phyloP scores from a whole-genome alignment of 2,113 vertebrate species.

The Siniperca knerii region DNA sequence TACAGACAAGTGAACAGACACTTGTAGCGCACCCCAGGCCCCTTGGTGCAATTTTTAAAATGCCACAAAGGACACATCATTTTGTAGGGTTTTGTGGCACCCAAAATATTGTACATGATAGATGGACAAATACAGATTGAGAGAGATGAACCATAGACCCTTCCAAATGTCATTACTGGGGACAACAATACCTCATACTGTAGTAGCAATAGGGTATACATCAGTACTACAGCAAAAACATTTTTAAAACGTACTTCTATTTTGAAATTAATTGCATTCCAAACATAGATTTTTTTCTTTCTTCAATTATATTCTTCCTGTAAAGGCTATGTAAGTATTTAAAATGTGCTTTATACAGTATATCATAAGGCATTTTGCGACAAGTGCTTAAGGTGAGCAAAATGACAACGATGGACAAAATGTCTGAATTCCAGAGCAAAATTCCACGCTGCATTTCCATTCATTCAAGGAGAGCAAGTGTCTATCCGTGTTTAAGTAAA shows the following conservation, averaged over 20 bases:
- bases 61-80: not conserved
- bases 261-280: not conserved
- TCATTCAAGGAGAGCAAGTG: constrained; percentile 57
- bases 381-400: constrained; percentile 4
- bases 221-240: not conserved
- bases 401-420: constrained; percentile 34
- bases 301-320: too few species aligned
- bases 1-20: not conserved
- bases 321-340: not conserved
- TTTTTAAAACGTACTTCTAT: not conserved
- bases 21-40: not conserved
- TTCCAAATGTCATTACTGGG: not conserved
- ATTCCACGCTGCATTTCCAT: constrained; percentile 45
- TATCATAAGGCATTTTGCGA: not conserved
- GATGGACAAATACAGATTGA: not conserved
- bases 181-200: not conserved
- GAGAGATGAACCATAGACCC: not conserved
- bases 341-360: not conserved
- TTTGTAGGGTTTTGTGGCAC: not conserved
- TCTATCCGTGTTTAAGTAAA: constrained; percentile 65
- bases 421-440: constrained; percentile 37
- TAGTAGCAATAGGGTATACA: not conserved
- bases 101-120: not conserved
- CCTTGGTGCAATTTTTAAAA: not conserved
- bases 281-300: not conserved